Evolutionary conservation across 2,888 invertebrate genomes (phyloP), one percentile per base, ranked within the genome.

Genomic region (Oeneis ivallda): DNA sequence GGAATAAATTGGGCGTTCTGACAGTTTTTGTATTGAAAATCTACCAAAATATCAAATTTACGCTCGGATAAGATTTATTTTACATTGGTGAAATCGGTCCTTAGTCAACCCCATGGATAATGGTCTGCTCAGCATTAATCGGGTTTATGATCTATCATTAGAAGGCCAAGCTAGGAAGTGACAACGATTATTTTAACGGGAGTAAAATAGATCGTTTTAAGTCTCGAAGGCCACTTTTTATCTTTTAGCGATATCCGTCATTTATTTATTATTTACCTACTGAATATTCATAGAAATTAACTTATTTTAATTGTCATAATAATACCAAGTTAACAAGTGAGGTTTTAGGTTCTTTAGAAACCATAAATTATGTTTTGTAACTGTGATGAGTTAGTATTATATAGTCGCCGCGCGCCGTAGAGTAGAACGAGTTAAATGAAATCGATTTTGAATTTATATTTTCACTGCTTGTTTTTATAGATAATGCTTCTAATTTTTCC

Each of bases 381-480:
- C 89, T 89, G 90, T 89, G 90, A 90, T 90, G 68, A 86, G 77
- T 82, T 87, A 69, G 69, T 86, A 84, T 83, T 85, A 81, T 75
- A 75, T 67, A 70, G 62, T 67, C 65, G 41, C 63, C 45, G 63
- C 64, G 49, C 65, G 41, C 63, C 45, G 63, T 66, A 53, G 64
- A 67, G 56, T 66, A 65, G 59, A 50, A 54, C 54, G 47, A 53
- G 56, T 58, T 47, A 62, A 64, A 67, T 56, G 58, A 52, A 65
- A 19, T 34, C 13, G 65, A 52, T 64, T 43, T 64, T 66, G 54
- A 45, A 15, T 45, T 45, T 34, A 53, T 61, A 53, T 62, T 57
- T 50, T 67, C 37, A 61, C 60, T 41, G 34, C 50, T 67, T 60
- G 53, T 62, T 60, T 47, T 45, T 56, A 56, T 56, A 56, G 56